Conservation (phyloP, 64 coral and sea anemone species). For the Stylophora pistillata region DNA sequence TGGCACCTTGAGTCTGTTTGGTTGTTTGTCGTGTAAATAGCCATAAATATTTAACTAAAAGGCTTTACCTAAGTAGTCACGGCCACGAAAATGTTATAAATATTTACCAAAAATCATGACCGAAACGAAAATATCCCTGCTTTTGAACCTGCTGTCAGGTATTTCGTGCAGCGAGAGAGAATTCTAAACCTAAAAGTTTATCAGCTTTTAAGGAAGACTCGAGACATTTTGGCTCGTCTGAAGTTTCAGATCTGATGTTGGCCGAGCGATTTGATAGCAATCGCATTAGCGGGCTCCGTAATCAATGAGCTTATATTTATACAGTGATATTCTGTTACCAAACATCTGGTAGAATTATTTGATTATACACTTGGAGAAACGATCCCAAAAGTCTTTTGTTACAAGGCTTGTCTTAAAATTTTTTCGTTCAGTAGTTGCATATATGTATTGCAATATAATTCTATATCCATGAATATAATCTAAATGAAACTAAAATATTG, state of each 20-base stretch:
- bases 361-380: not conserved
- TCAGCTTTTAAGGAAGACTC: not conserved
- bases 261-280: conserved; percentile 22
- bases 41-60: conserved; percentile 15
- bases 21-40: no score
- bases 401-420: not conserved
- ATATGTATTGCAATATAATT: no score
- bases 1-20: not conserved
- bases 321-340: not conserved
- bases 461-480: no score
- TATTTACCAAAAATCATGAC: not conserved
- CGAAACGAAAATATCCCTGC: not conserved
- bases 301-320: not conserved
- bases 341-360: not conserved
- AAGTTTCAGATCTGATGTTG: not conserved
- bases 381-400: not conserved
- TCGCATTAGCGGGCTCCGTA: not conserved
- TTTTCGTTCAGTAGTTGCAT: not conserved
- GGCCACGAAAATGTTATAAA: not conserved
- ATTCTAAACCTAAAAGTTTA: not conserved
- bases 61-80: conserved; percentile 12
- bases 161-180: not conserved
- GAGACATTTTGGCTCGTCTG: not conserved
- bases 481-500: no score
- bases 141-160: not conserved